A percentile compares a stretch with the other conserved stretches of the same genome.
Evolutionary conservation across 2,888 invertebrate species (phyloP).

Genomic region (Tenthredo amoena): DNA sequence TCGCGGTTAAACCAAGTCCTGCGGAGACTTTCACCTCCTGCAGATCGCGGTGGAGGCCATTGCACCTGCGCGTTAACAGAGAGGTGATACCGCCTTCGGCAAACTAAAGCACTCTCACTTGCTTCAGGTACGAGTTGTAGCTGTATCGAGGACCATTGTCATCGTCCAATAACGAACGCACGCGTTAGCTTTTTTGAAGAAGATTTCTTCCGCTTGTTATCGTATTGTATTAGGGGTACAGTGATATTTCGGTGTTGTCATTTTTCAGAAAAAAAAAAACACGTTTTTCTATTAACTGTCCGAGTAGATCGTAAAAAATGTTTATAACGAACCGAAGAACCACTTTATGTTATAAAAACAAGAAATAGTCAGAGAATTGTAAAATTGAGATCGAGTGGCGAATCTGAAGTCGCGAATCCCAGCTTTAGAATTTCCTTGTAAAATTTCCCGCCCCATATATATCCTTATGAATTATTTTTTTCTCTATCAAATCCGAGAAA

Average conservation of each 20-base stretch:
- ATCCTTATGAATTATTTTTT: not conserved
- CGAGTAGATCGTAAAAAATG: too few species aligned
- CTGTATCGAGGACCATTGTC: conserved; percentile 7
- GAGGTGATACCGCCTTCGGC: conserved; percentile 38
- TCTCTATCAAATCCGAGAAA: not conserved
- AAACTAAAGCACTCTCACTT: conserved; percentile 47
- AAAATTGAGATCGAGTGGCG: too few species aligned
- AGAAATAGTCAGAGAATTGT: too few species aligned
- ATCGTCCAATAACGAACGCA: not conserved
- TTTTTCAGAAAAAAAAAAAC: too few species aligned
- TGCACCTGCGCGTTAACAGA: conserved; percentile 46
- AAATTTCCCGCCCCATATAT: not conserved
- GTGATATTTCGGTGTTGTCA: not conserved
- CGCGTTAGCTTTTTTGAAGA: not conserved
- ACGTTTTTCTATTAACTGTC: too few species aligned
- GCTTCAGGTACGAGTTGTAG: not conserved
- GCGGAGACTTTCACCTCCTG: conserved; percentile 49
- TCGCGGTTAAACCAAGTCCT: conserved; percentile 39
- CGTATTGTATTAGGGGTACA: too few species aligned
- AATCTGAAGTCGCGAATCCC: too few species aligned
- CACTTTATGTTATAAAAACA: too few species aligned
- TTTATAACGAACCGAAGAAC: too few species aligned
- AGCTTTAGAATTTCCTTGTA: not conserved
- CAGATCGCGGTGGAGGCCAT: conserved; percentile 37
- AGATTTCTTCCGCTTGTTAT: not conserved